These are phyloP conservation scores for Steinernema hermaphroditum DNA, from an alignment of 2,888 invertebrate species.

Conservation along the genomic window DNA sequence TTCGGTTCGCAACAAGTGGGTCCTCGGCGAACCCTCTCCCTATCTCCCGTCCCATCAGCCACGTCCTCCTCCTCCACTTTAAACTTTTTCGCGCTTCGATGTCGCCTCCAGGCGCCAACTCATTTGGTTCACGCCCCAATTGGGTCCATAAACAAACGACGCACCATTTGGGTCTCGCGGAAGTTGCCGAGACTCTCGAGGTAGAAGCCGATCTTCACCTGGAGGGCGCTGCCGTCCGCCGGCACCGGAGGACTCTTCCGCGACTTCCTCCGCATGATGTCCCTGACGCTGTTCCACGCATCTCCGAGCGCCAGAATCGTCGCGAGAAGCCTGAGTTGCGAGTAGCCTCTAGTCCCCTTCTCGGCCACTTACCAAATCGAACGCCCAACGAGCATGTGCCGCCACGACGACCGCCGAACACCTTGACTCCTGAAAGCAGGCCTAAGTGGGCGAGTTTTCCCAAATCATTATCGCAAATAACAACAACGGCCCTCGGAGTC, in stretches of 20 bases:
- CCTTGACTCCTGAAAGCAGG: not conserved
- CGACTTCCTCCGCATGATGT: constrained; percentile 6
- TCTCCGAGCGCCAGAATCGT: constrained; percentile 5
- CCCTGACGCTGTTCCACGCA: constrained; percentile 21
- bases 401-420: constrained; percentile 14
- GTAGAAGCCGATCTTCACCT: constrained; percentile 33
- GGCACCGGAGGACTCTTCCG: constrained; percentile 6
- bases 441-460: not conserved
- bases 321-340: constrained; percentile 3
- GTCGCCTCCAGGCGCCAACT: too few species aligned
- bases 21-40: too few species aligned
- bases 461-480: not conserved
- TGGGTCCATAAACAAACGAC: not conserved
- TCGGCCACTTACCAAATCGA: constrained; percentile 29
- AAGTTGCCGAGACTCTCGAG: constrained; percentile 35
- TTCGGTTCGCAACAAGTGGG: too few species aligned
- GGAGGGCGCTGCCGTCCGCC: not conserved
- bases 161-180: constrained; percentile 34
- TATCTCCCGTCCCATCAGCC: too few species aligned
- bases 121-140: too few species aligned
- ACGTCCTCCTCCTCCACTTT: too few species aligned
- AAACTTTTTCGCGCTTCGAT: too few species aligned
- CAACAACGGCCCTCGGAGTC: not conserved
- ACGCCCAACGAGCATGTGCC: constrained; percentile 29
- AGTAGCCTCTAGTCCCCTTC: too few species aligned